These are phyloP conservation scores for Castor canadensis DNA, from an alignment of 2,113 vertebrate genomes.

Conservation along the genomic window DNA sequence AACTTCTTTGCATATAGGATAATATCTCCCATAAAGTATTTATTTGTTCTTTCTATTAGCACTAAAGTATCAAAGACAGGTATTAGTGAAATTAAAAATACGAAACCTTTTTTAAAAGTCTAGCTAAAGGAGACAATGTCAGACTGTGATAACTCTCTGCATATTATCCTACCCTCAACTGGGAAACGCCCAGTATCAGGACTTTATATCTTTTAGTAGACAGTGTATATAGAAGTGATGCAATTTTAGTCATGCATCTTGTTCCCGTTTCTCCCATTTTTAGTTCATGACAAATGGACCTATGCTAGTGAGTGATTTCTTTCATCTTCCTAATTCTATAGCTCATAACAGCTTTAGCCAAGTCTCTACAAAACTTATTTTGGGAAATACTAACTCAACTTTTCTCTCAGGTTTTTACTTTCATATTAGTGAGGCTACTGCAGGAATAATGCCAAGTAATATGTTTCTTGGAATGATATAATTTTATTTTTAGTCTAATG, in stretches of 20 bases:
- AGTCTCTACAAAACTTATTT: constrained; percentile 40
- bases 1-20: constrained; percentile 61
- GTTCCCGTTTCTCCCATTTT: not conserved
- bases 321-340: not conserved
- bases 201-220: not conserved
- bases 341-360: not conserved
- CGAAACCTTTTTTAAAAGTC: not conserved
- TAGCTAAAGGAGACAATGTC: not conserved
- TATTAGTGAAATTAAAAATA: constrained; percentile 30
- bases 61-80: constrained; percentile 10
- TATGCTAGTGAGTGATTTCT: not conserved
- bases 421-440: not conserved
- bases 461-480: not conserved
- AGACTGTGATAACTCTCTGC: not conserved
- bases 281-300: not conserved
- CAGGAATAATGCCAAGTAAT: not conserved
- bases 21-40: constrained; percentile 58
- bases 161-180: not conserved
- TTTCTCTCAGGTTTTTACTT: constrained; percentile 24
- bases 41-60: constrained; percentile 27
- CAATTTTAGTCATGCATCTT: not conserved
- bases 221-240: not conserved
- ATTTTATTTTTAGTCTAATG: constrained; percentile 41
- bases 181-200: not conserved
- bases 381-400: constrained; percentile 32